A percentile compares a stretch with the other conserved stretches of the same genome.
These are phyloP conservation scores for Dromaius novaehollandiae DNA, from an alignment of 2,113 vertebrate species.

Conservation along the genomic window DNA sequence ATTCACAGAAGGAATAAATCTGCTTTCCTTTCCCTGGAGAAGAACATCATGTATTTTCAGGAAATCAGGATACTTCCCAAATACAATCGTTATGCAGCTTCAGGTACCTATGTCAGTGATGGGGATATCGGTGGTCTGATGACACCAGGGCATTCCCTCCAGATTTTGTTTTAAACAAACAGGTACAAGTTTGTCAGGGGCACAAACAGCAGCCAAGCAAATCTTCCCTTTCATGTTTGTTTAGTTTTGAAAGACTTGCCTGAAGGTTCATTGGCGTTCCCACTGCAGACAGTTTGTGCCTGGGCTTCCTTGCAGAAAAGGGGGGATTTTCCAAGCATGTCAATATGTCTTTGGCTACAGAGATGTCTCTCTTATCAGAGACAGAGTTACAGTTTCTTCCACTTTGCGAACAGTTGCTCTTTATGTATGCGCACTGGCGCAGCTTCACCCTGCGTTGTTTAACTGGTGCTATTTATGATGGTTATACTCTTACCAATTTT, in stretches of 20 bases:
- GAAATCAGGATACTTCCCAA: not conserved
- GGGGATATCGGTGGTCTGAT: not conserved
- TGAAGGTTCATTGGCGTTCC: conserved; percentile 56
- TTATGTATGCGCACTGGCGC: not conserved
- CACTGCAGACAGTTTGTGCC: conserved; percentile 44
- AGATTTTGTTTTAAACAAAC: not conserved
- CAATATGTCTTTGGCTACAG: conserved; percentile 63
- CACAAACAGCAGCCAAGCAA: not conserved
- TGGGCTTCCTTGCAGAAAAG: conserved; percentile 14
- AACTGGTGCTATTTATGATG: conserved; percentile 1
- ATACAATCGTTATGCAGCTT: not conserved
- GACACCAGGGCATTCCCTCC: not conserved
- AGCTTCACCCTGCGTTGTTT: not conserved
- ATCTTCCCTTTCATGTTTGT: conserved; percentile 32
- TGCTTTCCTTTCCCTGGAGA: conserved; percentile 12
- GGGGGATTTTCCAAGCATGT: conserved; percentile 47
- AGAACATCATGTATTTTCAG: conserved; percentile 41
- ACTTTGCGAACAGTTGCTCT: conserved; percentile 30
- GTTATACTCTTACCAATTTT: conserved; percentile 24
- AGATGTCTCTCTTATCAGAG: not conserved
- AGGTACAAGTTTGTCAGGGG: not conserved
- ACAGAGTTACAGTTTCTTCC: not conserved
- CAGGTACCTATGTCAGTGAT: not conserved
- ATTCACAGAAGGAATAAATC: conserved; percentile 38
- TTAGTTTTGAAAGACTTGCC: conserved; percentile 51